phyloP scores from a whole-genome alignment of 2,113 vertebrate genomes.

The Anthoscopus minutus region DNA sequence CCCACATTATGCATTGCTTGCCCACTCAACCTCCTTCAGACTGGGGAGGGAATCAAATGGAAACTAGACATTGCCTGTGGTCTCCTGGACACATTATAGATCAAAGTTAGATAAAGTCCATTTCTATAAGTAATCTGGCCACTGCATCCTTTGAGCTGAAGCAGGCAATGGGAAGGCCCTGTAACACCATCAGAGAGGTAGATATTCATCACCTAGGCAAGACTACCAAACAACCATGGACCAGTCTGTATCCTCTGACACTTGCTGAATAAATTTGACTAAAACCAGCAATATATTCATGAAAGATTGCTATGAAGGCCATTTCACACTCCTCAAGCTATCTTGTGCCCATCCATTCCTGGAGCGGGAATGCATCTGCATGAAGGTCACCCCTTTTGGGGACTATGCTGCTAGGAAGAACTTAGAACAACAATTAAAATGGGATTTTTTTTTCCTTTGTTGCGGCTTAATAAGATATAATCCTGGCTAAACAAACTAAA shows the following conservation, averaged over 20 bases:
- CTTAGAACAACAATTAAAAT: conserved; percentile 30
- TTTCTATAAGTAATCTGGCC: background rate
- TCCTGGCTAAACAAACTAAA: conserved; percentile 19
- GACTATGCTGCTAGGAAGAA: background rate
- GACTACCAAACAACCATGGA: background rate
- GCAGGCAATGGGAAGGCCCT: background rate
- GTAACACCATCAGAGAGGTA: background rate
- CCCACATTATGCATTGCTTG: background rate
- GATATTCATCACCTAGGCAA: background rate
- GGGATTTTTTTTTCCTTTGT: background rate
- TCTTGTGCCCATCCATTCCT: background rate
- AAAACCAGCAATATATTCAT: background rate
- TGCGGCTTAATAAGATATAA: background rate
- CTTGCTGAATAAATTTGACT: background rate
- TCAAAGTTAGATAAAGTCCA: background rate
- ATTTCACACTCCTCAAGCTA: background rate
- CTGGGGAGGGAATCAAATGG: rapidly evolving
- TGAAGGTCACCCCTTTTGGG: conserved; percentile 13
- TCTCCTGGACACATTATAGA: background rate
- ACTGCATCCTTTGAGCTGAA: background rate
- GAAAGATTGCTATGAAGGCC: background rate
- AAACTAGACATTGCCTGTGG: background rate
- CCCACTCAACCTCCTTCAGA: background rate
- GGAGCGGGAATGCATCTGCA: background rate
- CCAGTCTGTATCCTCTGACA: background rate